Evolutionary conservation across 2,888 invertebrate genomes (phyloP).

Genomic region (Agrotis clavis): DNA sequence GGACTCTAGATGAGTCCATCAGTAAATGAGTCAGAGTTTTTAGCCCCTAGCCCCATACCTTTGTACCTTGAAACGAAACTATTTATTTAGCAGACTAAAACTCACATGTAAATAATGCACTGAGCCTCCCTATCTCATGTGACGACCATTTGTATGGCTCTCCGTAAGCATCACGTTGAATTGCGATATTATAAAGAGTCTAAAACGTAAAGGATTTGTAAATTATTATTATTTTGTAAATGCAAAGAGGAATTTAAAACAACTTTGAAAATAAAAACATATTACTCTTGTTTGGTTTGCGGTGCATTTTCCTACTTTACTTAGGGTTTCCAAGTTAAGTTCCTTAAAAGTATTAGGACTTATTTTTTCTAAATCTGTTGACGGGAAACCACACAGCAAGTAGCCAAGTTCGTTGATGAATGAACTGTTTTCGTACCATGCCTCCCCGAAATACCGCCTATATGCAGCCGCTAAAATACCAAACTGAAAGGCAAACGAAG

Average conservation of each 20-base stretch:
- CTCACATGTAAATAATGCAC: slow-evolving; percentile 81
- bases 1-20: too few species aligned
- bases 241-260: background rate
- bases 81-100: background rate
- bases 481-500: slow-evolving; percentile 70
- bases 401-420: slow-evolving; percentile 83
- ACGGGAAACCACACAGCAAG: slow-evolving; percentile 85
- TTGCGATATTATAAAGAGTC: slow-evolving; percentile 83
- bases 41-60: too few species aligned
- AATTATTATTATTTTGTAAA: background rate
- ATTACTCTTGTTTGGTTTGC: slow-evolving; percentile 79
- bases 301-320: slow-evolving; percentile 78
- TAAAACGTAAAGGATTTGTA: slow-evolving; percentile 65
- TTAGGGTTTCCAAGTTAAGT: slow-evolving; percentile 76
- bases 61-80: background rate
- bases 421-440: slow-evolving; percentile 80
- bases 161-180: slow-evolving; percentile 81
- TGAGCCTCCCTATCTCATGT: slow-evolving; percentile 81
- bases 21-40: too few species aligned
- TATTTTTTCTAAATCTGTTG: slow-evolving; percentile 78
- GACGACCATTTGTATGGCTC: slow-evolving; percentile 85
- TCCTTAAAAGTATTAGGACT: slow-evolving; percentile 78
- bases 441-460: slow-evolving; percentile 81
- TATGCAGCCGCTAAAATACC: slow-evolving; percentile 84
- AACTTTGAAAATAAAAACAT: background rate